Base-by-base conservation (phyloP, 2,888 invertebrate genomes). In the Epiblema foenella region DNA sequence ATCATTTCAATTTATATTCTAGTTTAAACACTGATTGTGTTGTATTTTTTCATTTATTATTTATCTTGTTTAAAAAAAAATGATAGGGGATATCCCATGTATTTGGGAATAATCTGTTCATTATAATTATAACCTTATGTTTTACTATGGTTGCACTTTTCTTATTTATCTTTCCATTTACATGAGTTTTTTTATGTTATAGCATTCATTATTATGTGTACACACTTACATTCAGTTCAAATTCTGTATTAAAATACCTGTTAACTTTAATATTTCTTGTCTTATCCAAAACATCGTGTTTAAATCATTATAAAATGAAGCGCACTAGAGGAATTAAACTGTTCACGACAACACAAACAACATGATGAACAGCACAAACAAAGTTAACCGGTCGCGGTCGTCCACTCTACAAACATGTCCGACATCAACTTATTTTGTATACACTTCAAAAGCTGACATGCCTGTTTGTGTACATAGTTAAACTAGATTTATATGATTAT, bases 381-480 rank as follows among this genome's bases (percentile, higher is more conserved):
- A 64, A 64, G 64, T 52, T 64, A 37, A n/a, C 24, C 15, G 20
- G 4, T 9, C 62, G 51, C 29, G 11, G 58, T 51, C 49, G 49
- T 17, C 15, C 1, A 42, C 20, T 33, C n/a, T 33, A 57, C 51
- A 51, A 51, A 51, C 51, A 51, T 49, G 29, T 62, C 0, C 46
- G 39, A 17, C 62, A 33, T 29, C 12, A 24, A 7, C 10, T 33
- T 49, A 10, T 51, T 51, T 12, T 49, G n/a, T 18, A 20, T 42
- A 15, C 20, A n/a, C 3, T 56, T n/a, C 9, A 56, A 51, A 51
- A 56, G 15, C n/a, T n/a, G 3, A 56, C 29, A 12, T 42, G 5
- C 42, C 24, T 24, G 24, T 24, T 24, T 15, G 46, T 7, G 8
- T 15, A n/a, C 46, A 46, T 33, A 33, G 4, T 33, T 33, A 33